Percentiles rank a stretch among this genome's conserved stretches.
phyloP scores from a whole-genome alignment of 1,140 invertebrate species.

The Calephelis nemesis region DNA sequence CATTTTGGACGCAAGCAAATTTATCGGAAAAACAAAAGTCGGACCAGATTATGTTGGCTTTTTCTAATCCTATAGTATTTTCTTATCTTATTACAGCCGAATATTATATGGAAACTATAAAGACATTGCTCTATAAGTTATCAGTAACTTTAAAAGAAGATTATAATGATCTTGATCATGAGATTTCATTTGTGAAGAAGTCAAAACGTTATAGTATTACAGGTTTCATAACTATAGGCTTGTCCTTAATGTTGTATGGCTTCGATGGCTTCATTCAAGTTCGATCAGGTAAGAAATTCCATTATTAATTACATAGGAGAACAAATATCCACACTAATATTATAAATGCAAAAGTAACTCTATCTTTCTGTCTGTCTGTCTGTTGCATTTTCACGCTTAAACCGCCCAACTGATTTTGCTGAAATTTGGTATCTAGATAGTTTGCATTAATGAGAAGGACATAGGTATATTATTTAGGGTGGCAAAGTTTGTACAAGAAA shows the following conservation, averaged over 20 bases:
- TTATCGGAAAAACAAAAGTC: slow-evolving; percentile 36
- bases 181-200: slow-evolving; percentile 38
- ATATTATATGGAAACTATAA: slow-evolving; percentile 29
- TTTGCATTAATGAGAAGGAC: no score
- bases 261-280: slow-evolving; percentile 30
- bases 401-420: no score
- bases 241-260: slow-evolving; percentile 36
- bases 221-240: slow-evolving; percentile 19
- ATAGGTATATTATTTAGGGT: no score
- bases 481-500: no score
- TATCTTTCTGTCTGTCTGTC: no score
- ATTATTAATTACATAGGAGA: no score
- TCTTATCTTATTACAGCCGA: slow-evolving; percentile 24
- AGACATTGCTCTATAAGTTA: slow-evolving; percentile 32
- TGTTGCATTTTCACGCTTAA: no score
- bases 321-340: no score
- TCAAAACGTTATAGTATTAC: slow-evolving; percentile 29
- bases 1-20: slow-evolving; percentile 33
- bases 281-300: slow-evolving; percentile 23
- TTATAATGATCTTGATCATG: slow-evolving; percentile 39
- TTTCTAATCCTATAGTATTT: slow-evolving; percentile 37
- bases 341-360: no score
- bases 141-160: slow-evolving; percentile 36
- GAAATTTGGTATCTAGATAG: no score
- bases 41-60: slow-evolving; percentile 34